phyloP scores from a whole-genome alignment of 2,888 invertebrate genomes.

The Patella ulyssiponensis region DNA sequence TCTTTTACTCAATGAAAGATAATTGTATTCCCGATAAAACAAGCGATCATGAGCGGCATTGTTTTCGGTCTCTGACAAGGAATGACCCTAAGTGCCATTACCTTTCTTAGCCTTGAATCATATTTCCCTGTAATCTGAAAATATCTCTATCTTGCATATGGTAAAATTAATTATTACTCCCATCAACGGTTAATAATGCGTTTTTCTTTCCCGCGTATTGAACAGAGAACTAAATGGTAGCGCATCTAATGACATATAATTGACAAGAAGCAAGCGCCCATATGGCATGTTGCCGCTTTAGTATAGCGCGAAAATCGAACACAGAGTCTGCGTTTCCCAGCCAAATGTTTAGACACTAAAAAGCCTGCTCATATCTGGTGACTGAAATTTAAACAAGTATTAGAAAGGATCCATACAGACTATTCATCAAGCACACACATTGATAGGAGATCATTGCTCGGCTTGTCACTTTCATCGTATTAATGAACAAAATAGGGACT shows the following conservation, averaged over 20 bases:
- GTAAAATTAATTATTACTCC: conserved; percentile 9
- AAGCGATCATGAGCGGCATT: conserved; percentile 4
- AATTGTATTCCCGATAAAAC: conserved; percentile 11
- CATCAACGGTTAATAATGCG: conserved; percentile 5
- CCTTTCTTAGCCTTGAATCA: not conserved
- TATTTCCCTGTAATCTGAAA: not conserved
- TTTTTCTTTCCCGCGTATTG: conserved; percentile 4
- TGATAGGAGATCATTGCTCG: too few species aligned
- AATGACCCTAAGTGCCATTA: conserved; percentile 7
- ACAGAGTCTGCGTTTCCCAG: conserved; percentile 5
- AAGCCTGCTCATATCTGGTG: not conserved
- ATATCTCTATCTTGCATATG: conserved; percentile 7
- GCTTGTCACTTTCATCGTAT: too few species aligned
- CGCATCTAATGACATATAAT: conserved; percentile 10
- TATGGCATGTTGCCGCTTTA: conserved; percentile 6
- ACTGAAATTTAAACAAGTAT: too few species aligned
- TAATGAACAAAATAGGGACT: too few species aligned
- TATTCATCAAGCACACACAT: too few species aligned
- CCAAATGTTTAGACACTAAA: conserved; percentile 3
- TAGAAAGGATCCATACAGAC: too few species aligned
- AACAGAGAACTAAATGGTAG: conserved; percentile 2
- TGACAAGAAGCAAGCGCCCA: not conserved
- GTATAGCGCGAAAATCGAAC: not conserved
- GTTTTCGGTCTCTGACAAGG: not conserved
- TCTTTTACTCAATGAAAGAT: conserved; percentile 5